Percentiles rank a stretch among this genome's conserved stretches.
phyloP scores from a whole-genome alignment of 2,113 vertebrate genomes.

The Pollimyrus isidori region DNA sequence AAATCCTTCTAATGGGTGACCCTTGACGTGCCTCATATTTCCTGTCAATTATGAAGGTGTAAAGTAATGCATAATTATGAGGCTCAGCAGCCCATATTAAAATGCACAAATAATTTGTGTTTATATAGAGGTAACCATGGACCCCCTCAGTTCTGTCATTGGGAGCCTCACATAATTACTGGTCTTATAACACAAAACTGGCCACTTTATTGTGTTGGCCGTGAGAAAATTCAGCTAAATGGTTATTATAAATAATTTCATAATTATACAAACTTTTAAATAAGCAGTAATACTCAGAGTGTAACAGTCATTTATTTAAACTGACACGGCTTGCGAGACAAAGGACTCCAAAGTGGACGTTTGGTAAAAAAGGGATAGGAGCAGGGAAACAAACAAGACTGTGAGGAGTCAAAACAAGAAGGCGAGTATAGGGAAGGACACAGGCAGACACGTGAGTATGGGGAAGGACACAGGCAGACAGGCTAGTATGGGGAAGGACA shows the following conservation, averaged over 20 bases:
- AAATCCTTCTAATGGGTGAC: constrained; percentile 99
- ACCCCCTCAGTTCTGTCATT: constrained; percentile 53
- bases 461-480: background rate
- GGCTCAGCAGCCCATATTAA: constrained; percentile 85
- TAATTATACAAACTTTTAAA: background rate
- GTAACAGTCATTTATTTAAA: background rate
- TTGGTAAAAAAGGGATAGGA: background rate
- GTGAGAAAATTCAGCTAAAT: background rate
- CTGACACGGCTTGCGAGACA: background rate
- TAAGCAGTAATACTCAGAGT: background rate
- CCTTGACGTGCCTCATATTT: constrained; percentile 97
- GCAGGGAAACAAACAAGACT: background rate
- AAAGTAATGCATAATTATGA: constrained; percentile 99
- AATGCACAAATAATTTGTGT: constrained; percentile 96
- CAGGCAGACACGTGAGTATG: background rate
- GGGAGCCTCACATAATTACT: constrained; percentile 60
- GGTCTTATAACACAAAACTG: constrained; percentile 20
- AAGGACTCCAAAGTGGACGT: background rate
- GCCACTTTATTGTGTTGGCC: background rate
- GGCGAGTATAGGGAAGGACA: background rate
- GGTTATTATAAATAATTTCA: background rate
- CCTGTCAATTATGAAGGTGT: constrained; percentile 98
- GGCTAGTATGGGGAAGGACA: background rate
- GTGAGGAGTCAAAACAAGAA: background rate
- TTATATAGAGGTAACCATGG: constrained; percentile 58